Percentiles rank a stretch among this genome's conserved stretches.
Conservation (phyloP, 2,888 invertebrate species). For the Caenorhabditis japonica region DNA sequence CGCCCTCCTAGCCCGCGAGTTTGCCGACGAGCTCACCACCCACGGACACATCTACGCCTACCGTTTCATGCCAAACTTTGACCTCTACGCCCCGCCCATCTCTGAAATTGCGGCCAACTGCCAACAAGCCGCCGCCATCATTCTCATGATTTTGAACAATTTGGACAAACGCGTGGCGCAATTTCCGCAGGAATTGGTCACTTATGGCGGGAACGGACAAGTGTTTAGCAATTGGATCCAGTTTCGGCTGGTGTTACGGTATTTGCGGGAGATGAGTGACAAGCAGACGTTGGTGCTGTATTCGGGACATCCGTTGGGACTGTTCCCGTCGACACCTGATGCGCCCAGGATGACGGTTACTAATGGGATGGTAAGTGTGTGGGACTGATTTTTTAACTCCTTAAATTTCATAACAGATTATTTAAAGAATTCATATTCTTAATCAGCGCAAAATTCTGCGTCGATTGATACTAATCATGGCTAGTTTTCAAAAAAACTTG, state of each 20-base stretch:
- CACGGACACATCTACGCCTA: constrained; percentile 83
- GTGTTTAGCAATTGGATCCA: constrained; percentile 83
- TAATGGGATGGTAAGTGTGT: constrained; percentile 81
- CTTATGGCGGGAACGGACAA: constrained; percentile 83
- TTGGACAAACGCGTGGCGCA: constrained; percentile 81
- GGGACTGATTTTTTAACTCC: too few relatives aligned
- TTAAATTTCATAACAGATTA: too few relatives aligned
- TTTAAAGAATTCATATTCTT: too few relatives aligned
- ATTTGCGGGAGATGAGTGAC: constrained; percentile 80
- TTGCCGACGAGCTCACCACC: constrained; percentile 80
- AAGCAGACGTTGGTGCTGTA: constrained; percentile 82
- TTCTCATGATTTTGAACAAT: constrained; percentile 83
- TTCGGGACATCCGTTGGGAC: constrained; percentile 82
- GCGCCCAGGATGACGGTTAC: constrained; percentile 81
- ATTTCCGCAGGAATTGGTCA: constrained; percentile 82
- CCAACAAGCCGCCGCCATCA: constrained; percentile 80
- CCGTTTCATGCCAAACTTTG: constrained; percentile 78
- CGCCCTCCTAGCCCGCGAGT: constrained; percentile 78
- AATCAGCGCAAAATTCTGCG: too few relatives aligned
- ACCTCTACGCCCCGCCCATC: constrained; percentile 66
- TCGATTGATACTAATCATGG: too few relatives aligned
- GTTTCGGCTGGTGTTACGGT: constrained; percentile 81
- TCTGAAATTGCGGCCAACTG: constrained; percentile 66
- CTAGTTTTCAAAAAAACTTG: too few relatives aligned
- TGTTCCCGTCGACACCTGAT: constrained; percentile 80